Conservation (phyloP, 1,140 invertebrate genomes). For the Leptinotarsa undecemlineata region DNA sequence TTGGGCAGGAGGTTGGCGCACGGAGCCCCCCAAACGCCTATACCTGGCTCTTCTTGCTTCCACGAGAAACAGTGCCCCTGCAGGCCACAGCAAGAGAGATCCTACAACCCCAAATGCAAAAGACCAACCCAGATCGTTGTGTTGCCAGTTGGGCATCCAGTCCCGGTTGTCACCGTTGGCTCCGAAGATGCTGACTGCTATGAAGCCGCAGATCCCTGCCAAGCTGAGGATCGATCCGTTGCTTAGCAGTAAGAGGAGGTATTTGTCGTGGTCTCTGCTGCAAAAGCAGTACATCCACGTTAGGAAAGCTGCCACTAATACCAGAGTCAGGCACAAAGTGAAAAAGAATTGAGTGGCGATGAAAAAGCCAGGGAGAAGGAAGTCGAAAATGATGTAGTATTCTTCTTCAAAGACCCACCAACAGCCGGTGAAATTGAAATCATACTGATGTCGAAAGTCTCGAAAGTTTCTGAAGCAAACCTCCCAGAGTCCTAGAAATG, state of each 20-base stretch:
- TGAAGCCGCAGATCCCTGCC: constrained; percentile 74
- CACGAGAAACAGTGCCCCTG: constrained; percentile 78
- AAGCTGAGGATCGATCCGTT: constrained; percentile 73
- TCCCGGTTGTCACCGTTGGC: constrained; percentile 85
- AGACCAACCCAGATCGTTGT: constrained; percentile 95
- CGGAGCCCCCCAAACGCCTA: constrained; percentile 65
- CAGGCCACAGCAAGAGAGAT: constrained; percentile 70
- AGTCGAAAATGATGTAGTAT: constrained; percentile 86
- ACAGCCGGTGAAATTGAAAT: constrained; percentile 77
- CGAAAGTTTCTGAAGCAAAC: constrained; percentile 86
- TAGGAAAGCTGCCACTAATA: constrained; percentile 73
- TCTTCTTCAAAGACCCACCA: constrained; percentile 95
- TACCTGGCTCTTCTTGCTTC: constrained; percentile 77
- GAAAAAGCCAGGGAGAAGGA: constrained; percentile 85
- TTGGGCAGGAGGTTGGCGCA: constrained; percentile 57
- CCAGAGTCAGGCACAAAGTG: constrained; percentile 79
- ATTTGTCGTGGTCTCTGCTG: constrained; percentile 77
- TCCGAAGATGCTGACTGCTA: constrained; percentile 80
- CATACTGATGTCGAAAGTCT: constrained; percentile 79
- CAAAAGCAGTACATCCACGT: constrained; percentile 75
- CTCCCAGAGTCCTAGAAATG: constrained; percentile 84
- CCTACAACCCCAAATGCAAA: constrained; percentile 85
- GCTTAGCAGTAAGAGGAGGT: constrained; percentile 72
- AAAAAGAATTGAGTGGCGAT: constrained; percentile 92
- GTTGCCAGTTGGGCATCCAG: constrained; percentile 97